Base-by-base conservation (phyloP, 2,113 vertebrate species). In the Nannobrachium achirus region DNA sequence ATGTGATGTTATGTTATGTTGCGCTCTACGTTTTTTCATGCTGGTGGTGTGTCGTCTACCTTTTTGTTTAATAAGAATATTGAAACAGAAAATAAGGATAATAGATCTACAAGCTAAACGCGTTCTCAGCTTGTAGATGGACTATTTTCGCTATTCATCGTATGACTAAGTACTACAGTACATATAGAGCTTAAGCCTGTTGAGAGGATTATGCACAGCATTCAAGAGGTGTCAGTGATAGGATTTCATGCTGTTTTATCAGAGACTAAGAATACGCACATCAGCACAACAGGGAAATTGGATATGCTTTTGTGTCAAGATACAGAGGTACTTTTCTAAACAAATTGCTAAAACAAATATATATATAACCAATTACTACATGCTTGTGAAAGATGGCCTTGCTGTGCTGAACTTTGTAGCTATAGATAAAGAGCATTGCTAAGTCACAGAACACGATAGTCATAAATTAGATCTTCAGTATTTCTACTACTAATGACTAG, bases 241-340 rank as follows among this genome's bases (percentile, higher is more conserved):
- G 50, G 42, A 80, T 66, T 66, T 51, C 52, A 45, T 42, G 10
- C 18, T 20, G 73, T 77, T 80, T 76, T 81, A 79, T 81, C 76
- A 48, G 53, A 10, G 45, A 48, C 73, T n/a, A 72, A 39, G 25
- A 48, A 69, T 50, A 38, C 60, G 55, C 51, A 60, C 41, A 48
- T 63, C 14, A 13, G 14, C 46, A 44, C 46, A 25, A 70, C n/a
- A 56, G n/a, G 46, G 56, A 76, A 42, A 15, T 16, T n/a, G 68
- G 46, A 70, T 46, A 41, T 8, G 8, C 11, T 52, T 46, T 57
- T 38, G 63, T 0, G 57, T 45, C 5, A 0, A 64, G 73, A 78
- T 75, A 50, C 14, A 4, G 38, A 3, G 0, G 51, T 10, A 20
- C 46, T 14, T 42, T 3, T 18, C 46, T 14, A 55, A 62, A 68